Conservation (phyloP, 2,888 invertebrate genomes). For the Eristalis pertinax region DNA sequence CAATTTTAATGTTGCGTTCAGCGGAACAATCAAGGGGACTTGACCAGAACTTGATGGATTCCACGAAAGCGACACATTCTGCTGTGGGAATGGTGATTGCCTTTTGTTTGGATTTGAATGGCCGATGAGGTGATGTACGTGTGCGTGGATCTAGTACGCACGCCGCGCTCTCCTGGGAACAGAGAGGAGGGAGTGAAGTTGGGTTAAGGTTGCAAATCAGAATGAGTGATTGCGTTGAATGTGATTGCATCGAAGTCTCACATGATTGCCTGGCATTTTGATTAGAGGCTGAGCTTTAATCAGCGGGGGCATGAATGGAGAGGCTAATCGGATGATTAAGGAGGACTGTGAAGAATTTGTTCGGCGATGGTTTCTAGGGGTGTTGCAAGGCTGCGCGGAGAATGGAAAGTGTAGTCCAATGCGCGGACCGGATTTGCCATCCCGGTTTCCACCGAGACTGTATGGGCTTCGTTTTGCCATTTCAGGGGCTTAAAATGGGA, state of each 20-base stretch:
- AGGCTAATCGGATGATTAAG: too few relatives aligned
- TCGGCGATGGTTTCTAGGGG: too few relatives aligned
- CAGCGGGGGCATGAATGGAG: background rate
- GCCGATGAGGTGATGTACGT: too few relatives aligned
- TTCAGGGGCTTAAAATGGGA: too few relatives aligned
- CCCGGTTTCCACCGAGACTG: too few relatives aligned
- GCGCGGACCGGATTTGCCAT: too few relatives aligned
- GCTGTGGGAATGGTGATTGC: background rate
- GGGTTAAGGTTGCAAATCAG: background rate
- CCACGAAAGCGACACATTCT: background rate
- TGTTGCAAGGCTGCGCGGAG: too few relatives aligned
- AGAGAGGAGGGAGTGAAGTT: background rate
- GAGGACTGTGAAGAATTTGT: too few relatives aligned
- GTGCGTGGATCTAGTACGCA: background rate
- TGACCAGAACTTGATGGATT: background rate
- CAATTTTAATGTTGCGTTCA: background rate
- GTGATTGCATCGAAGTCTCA: background rate
- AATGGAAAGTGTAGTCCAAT: too few relatives aligned
- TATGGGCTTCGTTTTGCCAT: too few relatives aligned
- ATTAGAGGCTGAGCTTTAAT: background rate
- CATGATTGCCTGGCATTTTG: background rate
- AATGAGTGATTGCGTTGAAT: background rate
- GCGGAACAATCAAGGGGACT: background rate
- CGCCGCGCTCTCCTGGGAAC: background rate
- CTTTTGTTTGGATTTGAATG: background rate